phyloP scores from a whole-genome alignment of 2,797 vertebrate genomes.

The Enteromius argenteus region DNA sequence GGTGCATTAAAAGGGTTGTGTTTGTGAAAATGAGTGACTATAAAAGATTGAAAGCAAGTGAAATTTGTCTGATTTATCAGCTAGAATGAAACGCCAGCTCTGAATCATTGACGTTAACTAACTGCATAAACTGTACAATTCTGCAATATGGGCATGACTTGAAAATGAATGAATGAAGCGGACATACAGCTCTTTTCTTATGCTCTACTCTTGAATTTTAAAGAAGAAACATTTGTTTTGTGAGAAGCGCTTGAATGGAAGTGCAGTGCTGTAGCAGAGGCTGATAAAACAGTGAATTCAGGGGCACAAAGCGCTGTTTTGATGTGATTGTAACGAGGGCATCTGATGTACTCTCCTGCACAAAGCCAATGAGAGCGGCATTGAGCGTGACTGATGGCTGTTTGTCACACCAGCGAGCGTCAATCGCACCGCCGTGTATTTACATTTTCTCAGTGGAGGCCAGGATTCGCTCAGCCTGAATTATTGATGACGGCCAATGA shows the following conservation, averaged over 20 bases:
- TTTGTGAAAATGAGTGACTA: background rate
- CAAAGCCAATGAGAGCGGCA: constrained; percentile 76
- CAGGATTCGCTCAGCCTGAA: constrained; percentile 70
- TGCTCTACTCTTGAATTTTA: background rate
- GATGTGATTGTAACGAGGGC: constrained; percentile 56
- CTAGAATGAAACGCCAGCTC: background rate
- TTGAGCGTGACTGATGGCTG: constrained; percentile 82
- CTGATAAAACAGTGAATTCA: background rate
- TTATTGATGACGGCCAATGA: constrained; percentile 79
- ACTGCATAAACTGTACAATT: background rate
- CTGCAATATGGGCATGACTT: background rate
- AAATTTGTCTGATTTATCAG: background rate
- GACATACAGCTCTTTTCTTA: background rate
- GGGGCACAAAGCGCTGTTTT: background rate
- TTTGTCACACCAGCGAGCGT: constrained; percentile 73
- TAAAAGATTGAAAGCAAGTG: background rate
- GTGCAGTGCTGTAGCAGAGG: background rate
- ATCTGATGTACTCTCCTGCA: constrained; percentile 76
- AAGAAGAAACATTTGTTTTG: background rate
- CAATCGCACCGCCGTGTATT: constrained; percentile 48
- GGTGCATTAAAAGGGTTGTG: background rate
- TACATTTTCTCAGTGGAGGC: constrained; percentile 71
- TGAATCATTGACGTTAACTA: background rate
- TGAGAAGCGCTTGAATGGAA: background rate
- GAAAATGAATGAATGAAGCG: background rate